phyloP scores from a whole-genome alignment of 2,888 invertebrate species.

The Terebella lapidaria region DNA sequence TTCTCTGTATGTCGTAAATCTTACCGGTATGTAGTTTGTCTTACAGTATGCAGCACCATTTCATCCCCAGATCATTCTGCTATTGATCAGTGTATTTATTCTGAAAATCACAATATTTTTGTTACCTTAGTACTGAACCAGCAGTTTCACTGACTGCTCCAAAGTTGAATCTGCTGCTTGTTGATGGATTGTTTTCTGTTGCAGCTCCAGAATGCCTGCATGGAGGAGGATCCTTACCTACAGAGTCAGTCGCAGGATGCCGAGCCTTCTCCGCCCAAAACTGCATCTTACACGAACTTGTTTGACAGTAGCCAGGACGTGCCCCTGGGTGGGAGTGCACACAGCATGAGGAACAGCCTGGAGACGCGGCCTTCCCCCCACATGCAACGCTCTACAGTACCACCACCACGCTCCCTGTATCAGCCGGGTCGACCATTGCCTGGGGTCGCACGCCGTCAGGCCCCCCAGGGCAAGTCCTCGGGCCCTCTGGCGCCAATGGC shows the following conservation, averaged over 20 bases:
- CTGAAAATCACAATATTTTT: too few relatives aligned
- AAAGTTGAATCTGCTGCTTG: background rate
- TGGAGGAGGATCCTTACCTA: background rate
- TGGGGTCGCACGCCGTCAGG: background rate
- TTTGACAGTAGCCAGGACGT: conserved; percentile 22
- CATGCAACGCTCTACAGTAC: background rate
- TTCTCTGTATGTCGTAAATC: too few relatives aligned
- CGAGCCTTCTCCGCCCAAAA: conserved; percentile 16
- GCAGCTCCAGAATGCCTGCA: background rate
- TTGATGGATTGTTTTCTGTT: background rate
- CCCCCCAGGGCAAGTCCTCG: background rate
- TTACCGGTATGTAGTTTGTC: too few relatives aligned
- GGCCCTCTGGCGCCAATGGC: conserved; percentile 15
- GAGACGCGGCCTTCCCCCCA: background rate
- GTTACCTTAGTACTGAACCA: too few relatives aligned
- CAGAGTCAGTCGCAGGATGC: conserved; percentile 19
- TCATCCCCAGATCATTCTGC: too few relatives aligned
- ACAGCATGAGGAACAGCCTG: conserved; percentile 22
- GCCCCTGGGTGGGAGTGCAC: conserved; percentile 26
- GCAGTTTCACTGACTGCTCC: too few relatives aligned
- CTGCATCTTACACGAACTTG: conserved; percentile 24
- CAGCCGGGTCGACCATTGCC: conserved; percentile 13
- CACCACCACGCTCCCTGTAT: conserved; percentile 4
- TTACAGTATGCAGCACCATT: too few relatives aligned
- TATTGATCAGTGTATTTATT: too few relatives aligned